phyloP scores from a whole-genome alignment of 2,113 vertebrate genomes.

The Zosterops borbonicus region DNA sequence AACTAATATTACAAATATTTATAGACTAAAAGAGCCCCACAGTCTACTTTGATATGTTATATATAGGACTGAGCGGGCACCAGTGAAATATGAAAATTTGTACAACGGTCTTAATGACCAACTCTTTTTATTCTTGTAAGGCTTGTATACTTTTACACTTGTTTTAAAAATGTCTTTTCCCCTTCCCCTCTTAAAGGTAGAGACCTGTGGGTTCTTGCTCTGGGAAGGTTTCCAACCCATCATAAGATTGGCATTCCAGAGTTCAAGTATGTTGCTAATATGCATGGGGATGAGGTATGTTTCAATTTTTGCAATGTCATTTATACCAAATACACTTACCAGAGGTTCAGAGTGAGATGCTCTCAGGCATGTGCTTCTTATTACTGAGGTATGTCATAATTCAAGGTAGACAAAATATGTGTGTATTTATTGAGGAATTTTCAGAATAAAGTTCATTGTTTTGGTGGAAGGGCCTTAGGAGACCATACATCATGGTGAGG shows the following conservation, averaged over 20 bases:
- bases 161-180: conserved; percentile 60
- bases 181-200: conserved; percentile 79
- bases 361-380: neutral
- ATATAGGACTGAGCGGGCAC: neutral
- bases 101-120: neutral
- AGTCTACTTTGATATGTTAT: neutral
- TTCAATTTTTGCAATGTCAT: conserved; percentile 43
- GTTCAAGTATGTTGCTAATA: conserved; percentile 93
- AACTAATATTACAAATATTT: neutral
- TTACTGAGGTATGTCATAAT: neutral
- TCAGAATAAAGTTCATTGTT: neutral
- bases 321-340: neutral
- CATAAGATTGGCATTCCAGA: conserved; percentile 89
- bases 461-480: neutral
- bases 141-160: conserved; percentile 27
- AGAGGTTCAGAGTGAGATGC: neutral
- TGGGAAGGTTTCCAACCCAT: conserved; percentile 80
- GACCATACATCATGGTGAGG: neutral
- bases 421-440: neutral
- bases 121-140: neutral
- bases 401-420: neutral
- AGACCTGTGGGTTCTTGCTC: conserved; percentile 87
- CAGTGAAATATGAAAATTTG: neutral
- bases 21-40: neutral
- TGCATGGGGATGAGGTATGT: conserved; percentile 94